Percentiles rank a stretch among this genome's conserved stretches.
phyloP scores from a whole-genome alignment of 1,140 invertebrate species.

The Tetranychus cinnabarinus region DNA sequence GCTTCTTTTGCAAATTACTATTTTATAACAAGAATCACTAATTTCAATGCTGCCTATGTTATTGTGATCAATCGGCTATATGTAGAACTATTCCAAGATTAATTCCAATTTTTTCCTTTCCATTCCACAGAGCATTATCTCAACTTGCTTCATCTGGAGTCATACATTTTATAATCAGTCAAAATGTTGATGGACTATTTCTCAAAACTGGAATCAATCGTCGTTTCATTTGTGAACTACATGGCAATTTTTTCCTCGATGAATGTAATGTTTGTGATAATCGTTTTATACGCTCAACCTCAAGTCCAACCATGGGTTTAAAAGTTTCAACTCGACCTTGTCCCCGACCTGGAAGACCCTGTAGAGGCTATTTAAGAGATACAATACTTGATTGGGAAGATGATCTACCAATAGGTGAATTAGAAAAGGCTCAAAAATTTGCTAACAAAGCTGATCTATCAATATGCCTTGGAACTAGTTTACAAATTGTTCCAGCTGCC shows the following conservation, averaged over 20 bases:
- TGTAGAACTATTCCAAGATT: too few relatives aligned
- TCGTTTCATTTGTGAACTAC: constrained; percentile 62
- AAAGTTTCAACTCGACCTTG: constrained; percentile 57
- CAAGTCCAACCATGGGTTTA: constrained; percentile 69
- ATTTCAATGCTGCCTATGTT: too few relatives aligned
- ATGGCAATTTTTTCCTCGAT: constrained; percentile 95
- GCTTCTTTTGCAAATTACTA: too few relatives aligned
- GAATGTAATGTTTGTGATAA: constrained; percentile 44
- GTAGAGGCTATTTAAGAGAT: constrained; percentile 64
- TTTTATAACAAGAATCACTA: too few relatives aligned
- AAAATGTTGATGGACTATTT: constrained; percentile 95
- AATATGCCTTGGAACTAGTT: constrained; percentile 77
- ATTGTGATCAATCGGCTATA: too few relatives aligned
- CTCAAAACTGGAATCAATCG: constrained; percentile 61
- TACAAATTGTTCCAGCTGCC: constrained; percentile 92
- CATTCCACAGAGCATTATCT: constrained; percentile 32
- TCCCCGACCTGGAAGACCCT: constrained; percentile 35
- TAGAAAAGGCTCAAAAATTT: constrained; percentile 59
- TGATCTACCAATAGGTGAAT: constrained; percentile 66
- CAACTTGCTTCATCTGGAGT: constrained; percentile 28
- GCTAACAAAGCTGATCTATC: constrained; percentile 69
- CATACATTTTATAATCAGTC: constrained; percentile 70
- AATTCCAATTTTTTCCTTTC: neutral
- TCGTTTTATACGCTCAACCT: constrained; percentile 43
- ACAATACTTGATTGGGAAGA: constrained; percentile 97